Evolutionary conservation across 2,797 vertebrate species (phyloP), one percentile per base, ranked within the genome.

Genomic region (Remorina albescens): DNA sequence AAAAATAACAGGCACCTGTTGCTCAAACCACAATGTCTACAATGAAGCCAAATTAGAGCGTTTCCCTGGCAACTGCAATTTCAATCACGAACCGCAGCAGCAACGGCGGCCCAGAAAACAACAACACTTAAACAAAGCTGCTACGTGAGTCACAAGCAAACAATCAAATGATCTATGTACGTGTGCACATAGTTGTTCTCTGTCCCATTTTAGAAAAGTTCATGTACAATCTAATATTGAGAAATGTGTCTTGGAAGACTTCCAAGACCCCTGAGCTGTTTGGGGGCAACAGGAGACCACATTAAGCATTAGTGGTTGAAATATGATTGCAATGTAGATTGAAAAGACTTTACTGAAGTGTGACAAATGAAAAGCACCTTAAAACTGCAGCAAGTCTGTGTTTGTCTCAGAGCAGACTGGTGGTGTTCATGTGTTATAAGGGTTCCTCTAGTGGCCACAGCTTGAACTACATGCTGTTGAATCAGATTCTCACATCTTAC

Each of bases 1-100:
- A 85, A 92, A 93, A 91, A 94, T 92, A 93, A 93, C 93, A 93
- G 80, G 77, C 93, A 95, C 93, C 93, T 94, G 93, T 93, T 94
- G 91, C 90, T 91, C 68, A 90, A 93, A 93, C 93, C 91, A 85
- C 93, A 93, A 82, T 90, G 90, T 93, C 88, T 92, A 91, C 90
- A 84, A 84, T 89, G 89, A 88, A 88, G 89, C 89, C 83, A 93
- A 95, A 95, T 94, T 93, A 93, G 93, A 93, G 77, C 84, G 85
- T 93, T 85, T 81, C 92, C 93, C 53, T 86, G 81, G 91, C 89
- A 94, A 95, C 92, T 41, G 78, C 69, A 81, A 87, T 91, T 91
- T 90, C 80, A 90, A 92, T 92, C 89, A 86, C 78, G 90, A 86
- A 76, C 86, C 79, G 30, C 90, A 66, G 74, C 78, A 61, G 71